Conservation (phyloP, 2,888 invertebrate species). For the Cryptus viduatorius region DNA sequence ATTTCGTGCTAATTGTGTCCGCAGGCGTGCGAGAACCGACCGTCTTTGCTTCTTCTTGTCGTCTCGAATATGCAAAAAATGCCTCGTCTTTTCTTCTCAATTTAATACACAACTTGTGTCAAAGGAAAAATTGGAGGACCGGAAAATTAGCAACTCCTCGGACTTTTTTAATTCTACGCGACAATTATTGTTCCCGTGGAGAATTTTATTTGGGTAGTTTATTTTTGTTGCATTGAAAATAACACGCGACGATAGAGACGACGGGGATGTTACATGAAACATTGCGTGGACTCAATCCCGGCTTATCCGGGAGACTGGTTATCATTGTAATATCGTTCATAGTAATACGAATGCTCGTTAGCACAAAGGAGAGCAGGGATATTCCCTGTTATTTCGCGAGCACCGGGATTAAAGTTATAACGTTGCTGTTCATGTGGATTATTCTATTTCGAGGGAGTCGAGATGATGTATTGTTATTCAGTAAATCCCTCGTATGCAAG, state of each 20-base stretch:
- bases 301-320: conserved; percentile 3
- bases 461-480: not conserved
- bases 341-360: conserved; percentile 9
- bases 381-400: conserved; percentile 4
- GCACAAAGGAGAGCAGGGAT: not conserved
- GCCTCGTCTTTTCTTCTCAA: conserved; percentile 32
- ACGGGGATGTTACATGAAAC: not conserved
- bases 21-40: conserved; percentile 50
- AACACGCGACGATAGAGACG: not conserved
- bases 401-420: not conserved
- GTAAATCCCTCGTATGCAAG: not conserved
- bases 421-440: not conserved
- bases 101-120: conserved; percentile 6
- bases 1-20: conserved; percentile 64
- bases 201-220: not conserved
- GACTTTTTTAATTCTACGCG: not conserved
- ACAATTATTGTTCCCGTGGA: not conserved
- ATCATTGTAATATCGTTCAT: conserved; percentile 21
- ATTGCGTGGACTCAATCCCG: conserved; percentile 16
- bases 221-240: not conserved
- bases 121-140: not conserved
- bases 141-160: conserved; percentile 18
- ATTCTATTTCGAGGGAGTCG: not conserved
- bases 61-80: conserved; percentile 17
- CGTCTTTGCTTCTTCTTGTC: conserved; percentile 5